Evolutionary conservation across 23 tunicate genomes (phyloP), one percentile per base, ranked within the genome.

Genomic region (Ascidia mentula): DNA sequence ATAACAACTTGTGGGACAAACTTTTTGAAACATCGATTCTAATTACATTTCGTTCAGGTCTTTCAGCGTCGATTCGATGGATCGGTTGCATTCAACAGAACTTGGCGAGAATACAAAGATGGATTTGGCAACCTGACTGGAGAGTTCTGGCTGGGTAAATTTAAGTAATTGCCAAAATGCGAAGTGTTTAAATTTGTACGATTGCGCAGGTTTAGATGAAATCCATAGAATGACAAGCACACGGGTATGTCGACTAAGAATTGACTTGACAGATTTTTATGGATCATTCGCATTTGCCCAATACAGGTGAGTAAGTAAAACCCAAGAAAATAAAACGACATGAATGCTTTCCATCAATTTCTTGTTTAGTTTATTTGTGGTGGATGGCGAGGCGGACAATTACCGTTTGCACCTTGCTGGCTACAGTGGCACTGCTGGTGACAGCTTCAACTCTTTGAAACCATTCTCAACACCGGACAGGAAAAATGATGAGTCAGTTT

Each of bases 371-470:
- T 33, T 37, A 12, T 77, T 77, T 46, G 45, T 70, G 20, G 31
- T 77, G 22, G 69, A 28, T 17, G 71, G 31, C 31, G 35, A 42
- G 45, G 31, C 34, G 5, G 69, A 45, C 69, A 45, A 32, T 32
- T 77, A 77, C 32, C 81, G 81, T 31, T 35, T 77, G 36, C 71
- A 77, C n/a, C 70, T 77, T 45, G 71, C 34, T 45, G 81, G 81
- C 3, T 77, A 42, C 69, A 77, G 6, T 31, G 81, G 81, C 3
- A 77, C 81, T 1, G 81, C 81, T 42, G 81, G 81, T 3, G 70
- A 77, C 36, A 35, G 81, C 15, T 31, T 77, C 70, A 7, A 5
- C 0, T 24, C 1, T 39, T 31, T 18, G 34, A 74, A 36, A 46
- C 38, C 18, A 30, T 74, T 74, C 78, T 38, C 78, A 33, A 39